Conservation (phyloP, 2,888 invertebrate species). For the Drosophila austrosaltans region DNA sequence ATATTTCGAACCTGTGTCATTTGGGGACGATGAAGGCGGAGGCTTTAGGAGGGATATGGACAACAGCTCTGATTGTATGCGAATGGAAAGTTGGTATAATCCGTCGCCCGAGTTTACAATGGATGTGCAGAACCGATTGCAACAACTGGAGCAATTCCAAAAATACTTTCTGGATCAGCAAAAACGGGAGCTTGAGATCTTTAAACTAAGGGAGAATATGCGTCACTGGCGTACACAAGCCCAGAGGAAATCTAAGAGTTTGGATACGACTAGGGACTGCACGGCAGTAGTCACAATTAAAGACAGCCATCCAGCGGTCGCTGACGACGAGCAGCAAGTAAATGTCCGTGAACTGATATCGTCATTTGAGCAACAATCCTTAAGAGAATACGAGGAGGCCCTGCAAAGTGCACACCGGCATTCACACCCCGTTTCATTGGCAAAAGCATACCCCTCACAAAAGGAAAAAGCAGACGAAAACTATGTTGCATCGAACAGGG, state of each 20-base stretch:
- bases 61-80: neutral
- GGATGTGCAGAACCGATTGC: conserved; percentile 61
- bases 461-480: neutral
- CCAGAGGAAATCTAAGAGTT: neutral
- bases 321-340: conserved; percentile 78
- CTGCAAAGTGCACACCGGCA: neutral
- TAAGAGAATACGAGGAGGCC: conserved; percentile 33
- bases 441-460: neutral
- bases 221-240: neutral
- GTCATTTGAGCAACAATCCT: conserved; percentile 86
- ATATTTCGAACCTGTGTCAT: conserved; percentile 12
- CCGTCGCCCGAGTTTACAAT: conserved; percentile 29
- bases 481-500: neutral
- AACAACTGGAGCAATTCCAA: conserved; percentile 66
- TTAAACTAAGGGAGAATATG: conserved; percentile 6
- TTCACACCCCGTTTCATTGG: neutral
- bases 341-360: conserved; percentile 85
- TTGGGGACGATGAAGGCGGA: neutral
- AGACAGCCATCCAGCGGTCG: neutral
- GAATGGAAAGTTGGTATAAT: neutral
- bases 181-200: conserved; percentile 13
- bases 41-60: neutral
- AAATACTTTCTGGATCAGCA: conserved; percentile 57
- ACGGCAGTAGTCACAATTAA: neutral
- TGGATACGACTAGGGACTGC: neutral